Conservation (phyloP, 2,113 vertebrate genomes). For the zebrafish (Danio rerio) region GRCz12tu NC_133179.1:14656501-14657000, state of each 20-base stretch:
- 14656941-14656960: constrained; percentile 23
- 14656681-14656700: neutral
- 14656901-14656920: constrained; percentile 29
- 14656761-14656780: neutral
- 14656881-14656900: constrained; percentile 19
- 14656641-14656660: no score
- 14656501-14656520: no score
- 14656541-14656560: no score
- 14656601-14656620: no score
- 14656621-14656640: no score
- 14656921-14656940: constrained; percentile 18
- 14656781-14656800: neutral
- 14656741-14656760: no score
- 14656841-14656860: neutral
- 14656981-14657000: constrained; percentile 39
- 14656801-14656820: neutral
- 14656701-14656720: no score
- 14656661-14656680: no score
- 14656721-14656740: no score
- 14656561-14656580: neutral
- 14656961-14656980: constrained; percentile 35
- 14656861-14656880: constrained; percentile 9
- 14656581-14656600: neutral
- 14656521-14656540: no score
- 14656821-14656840: constrained; percentile 13